Evolutionary conservation across 1,140 invertebrate genomes (phyloP), one percentile per base, ranked within the genome.

Genomic region (Bombus waltoni): DNA sequence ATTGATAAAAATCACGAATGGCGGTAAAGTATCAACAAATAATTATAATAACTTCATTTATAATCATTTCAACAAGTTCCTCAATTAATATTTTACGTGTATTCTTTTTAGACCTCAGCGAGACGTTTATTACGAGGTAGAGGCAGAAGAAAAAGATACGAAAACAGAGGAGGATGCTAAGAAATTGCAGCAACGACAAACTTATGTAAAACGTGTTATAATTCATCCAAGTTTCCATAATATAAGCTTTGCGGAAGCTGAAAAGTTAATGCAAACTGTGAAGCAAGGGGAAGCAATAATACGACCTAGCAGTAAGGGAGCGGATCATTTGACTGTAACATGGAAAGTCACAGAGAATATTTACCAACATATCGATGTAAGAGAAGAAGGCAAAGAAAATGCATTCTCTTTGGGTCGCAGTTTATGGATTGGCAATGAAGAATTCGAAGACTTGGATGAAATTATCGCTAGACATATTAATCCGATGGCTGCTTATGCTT

Each of bases 371-470:
- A 98, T 99, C 81, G 98, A 99, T 93, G 97, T 99, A 0, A 95
- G 97, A 42, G 99, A 99, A 95, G 97, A 99, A 94, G 98, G 98
- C 15, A 99, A 99, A 96, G 98, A 98, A 92, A 99, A 99, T 94
- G 97, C 97, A 0, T 99, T 99, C 93, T 99, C 98, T 71, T 95
- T 99, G 47, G 99, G 99, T 53, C 97, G 97, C 87, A 93, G 93
- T 87, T 95, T 99, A 0, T 98, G 97, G 97, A 99, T 99, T 87
- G 97, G 97, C 22, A 97, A 96, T 83, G 98, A 98, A 92, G 98
- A 99, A 92, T 99, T 99, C 95, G 99, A 99, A 96, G 99, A 99
- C 95, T 95, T 99, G n/a, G 99, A 99, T 95, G 99, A 99, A 97
- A 99, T 99, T 73, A 98, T 99, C 47, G 99, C 99, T 0, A 96